phyloP scores from a whole-genome alignment of 2,113 vertebrate species.

The Xiphophorus couchianus region DNA sequence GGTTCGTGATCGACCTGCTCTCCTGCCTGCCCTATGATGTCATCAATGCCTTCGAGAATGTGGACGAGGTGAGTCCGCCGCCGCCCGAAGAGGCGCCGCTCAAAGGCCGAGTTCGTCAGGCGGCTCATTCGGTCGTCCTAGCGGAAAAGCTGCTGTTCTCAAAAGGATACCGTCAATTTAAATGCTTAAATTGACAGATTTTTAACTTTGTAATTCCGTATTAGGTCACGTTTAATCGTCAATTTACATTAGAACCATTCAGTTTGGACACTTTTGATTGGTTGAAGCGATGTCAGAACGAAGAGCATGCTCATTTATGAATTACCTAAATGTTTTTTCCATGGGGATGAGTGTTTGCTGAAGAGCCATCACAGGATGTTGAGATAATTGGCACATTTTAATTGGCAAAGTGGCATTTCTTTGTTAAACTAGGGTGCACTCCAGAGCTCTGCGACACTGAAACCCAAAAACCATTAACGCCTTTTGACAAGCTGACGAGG shows the following conservation, averaged over 20 bases:
- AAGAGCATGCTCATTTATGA: slow-evolving; percentile 50
- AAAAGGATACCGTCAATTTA: background rate
- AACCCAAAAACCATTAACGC: slow-evolving; percentile 47
- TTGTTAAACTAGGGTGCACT: slow-evolving; percentile 45
- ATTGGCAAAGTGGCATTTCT: slow-evolving; percentile 48
- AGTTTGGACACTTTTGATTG: background rate
- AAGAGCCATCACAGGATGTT: slow-evolving; percentile 57
- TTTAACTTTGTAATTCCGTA: slow-evolving; percentile 4
- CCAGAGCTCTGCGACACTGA: slow-evolving; percentile 33
- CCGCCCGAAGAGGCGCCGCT: background rate
- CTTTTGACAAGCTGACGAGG: slow-evolving; percentile 36
- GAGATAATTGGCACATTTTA: slow-evolving; percentile 70
- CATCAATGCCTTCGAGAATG: slow-evolving; percentile 99
- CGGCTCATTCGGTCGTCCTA: background rate
- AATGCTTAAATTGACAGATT: slow-evolving; percentile 1
- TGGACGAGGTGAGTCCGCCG: slow-evolving; percentile 93
- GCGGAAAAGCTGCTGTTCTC: background rate
- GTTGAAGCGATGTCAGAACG: slow-evolving; percentile 9
- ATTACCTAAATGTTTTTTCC: slow-evolving; percentile 37
- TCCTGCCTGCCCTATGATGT: slow-evolving; percentile 98
- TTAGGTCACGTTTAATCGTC: slow-evolving; percentile 8
- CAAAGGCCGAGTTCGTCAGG: background rate
- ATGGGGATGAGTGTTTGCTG: slow-evolving; percentile 47
- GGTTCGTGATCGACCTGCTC: slow-evolving; percentile 98
- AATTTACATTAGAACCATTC: background rate